Evolutionary conservation across 2,888 invertebrate species (phyloP), one percentile per base, ranked within the genome.

Genomic region (Eristalis intricaria): DNA sequence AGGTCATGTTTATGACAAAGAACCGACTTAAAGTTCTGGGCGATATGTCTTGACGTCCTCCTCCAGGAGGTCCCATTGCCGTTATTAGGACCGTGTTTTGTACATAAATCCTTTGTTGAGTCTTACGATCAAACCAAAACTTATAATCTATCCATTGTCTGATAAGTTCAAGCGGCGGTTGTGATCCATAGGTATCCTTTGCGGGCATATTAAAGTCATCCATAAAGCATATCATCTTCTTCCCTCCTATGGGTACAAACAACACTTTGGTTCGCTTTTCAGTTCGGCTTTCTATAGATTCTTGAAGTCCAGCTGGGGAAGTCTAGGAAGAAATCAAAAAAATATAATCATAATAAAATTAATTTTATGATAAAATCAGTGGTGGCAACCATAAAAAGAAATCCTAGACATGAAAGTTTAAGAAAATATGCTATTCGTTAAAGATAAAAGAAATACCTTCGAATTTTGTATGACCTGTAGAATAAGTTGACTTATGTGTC

Each of bases 141-240:
- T 96, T 96, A 91, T 98, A 97, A 93, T 97, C 97, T 79, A 97
- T 94, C 97, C 97, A 97, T 90, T 97, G 96, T 22, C 97, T 94
- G 69, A 98, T 94, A 65, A 98, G 93, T 92, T 98, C 98, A 8
- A 98, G 93, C 0, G 98, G 97, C 5, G 98, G 97, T 92, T 98
- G 98, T 0, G 98, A 97, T 0, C 98, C 98, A 91, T 97, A 98
- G 15, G 95, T 95, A 91, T 98, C 98, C 89, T 97, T 96, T 8
- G 96, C 96, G 0, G 98, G 98, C 97, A 98, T 98, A 93, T 98
- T 98, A 90, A 98, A 96, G 92, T 98, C 98, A 92, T 98, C 98
- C 95, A 98, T 95, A 92, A 97, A 98, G 10, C 96, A 95, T 80
- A 98, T 95, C 95, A 98, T 95, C 89, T 94, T 96, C 93, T 97